phyloP scores from a whole-genome alignment of 2,113 vertebrate species.

The Prionailurus bengalensis region DNA sequence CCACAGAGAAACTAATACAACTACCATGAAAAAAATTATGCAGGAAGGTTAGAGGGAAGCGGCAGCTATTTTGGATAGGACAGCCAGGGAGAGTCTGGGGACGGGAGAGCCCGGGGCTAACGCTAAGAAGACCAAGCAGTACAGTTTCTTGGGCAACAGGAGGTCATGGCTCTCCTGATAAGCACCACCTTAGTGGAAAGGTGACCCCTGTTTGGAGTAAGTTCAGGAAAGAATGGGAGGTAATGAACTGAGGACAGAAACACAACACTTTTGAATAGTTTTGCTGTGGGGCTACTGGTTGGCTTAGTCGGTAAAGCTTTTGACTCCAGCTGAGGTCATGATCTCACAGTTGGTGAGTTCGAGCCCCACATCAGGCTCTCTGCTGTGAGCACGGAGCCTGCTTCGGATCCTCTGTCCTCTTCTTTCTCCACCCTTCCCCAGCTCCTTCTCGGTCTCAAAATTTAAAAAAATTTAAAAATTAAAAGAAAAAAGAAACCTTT shows the following conservation, averaged over 20 bases:
- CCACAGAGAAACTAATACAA: not conserved
- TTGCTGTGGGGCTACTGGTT: not conserved
- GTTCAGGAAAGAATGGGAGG: not conserved
- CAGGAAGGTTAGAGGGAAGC: not conserved
- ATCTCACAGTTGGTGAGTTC: too few species aligned
- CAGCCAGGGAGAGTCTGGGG: not conserved
- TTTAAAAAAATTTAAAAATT: too few species aligned
- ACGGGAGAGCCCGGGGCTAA: not conserved
- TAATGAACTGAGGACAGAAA: not conserved
- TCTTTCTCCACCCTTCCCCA: too few species aligned
- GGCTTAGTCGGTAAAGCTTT: too few species aligned
- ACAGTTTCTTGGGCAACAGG: not conserved
- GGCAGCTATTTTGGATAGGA: too few species aligned
- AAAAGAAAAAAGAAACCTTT: too few species aligned
- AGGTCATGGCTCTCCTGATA: not conserved
- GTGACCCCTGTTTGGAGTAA: not conserved
- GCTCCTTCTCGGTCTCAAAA: too few species aligned
- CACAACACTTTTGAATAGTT: slow-evolving; percentile 6
- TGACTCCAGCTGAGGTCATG: too few species aligned
- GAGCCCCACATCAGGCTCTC: too few species aligned
- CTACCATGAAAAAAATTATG: not conserved
- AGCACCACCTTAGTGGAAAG: not conserved
- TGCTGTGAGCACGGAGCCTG: too few species aligned
- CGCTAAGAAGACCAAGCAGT: not conserved
- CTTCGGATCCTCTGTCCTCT: too few species aligned